Percentiles rank a stretch among this genome's conserved stretches.
phyloP scores from a whole-genome alignment of 1,140 invertebrate species.

The Pachyrhynchus sulphureomaculatus region DNA sequence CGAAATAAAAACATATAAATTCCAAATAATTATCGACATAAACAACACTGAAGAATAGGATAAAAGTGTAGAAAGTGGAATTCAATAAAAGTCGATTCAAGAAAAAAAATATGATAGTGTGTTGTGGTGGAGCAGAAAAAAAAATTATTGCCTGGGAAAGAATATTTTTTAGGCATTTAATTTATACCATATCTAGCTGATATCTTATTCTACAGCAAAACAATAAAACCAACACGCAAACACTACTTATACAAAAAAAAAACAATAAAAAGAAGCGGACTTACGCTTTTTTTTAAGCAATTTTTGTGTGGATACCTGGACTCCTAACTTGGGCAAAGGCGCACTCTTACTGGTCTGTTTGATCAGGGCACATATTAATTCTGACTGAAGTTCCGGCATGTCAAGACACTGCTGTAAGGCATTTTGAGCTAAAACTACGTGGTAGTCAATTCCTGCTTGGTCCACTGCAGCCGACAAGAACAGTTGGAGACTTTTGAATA shows the following conservation, averaged over 20 bases:
- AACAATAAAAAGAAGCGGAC: conserved; percentile 49
- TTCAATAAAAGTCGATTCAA: no score
- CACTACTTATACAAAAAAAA: conserved; percentile 2
- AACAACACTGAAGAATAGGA: no score
- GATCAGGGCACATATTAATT: conserved; percentile 86
- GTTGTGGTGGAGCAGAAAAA: no score
- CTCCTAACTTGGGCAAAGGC: conserved; percentile 80
- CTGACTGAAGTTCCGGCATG: conserved; percentile 85
- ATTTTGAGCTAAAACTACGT: conserved; percentile 92
- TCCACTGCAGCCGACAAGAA: conserved; percentile 94
- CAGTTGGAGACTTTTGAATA: conserved; percentile 93
- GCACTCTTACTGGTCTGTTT: conserved; percentile 90
- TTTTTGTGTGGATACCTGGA: conserved; percentile 74
- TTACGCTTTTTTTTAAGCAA: conserved; percentile 52
- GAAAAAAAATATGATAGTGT: no score
- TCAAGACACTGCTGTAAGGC: conserved; percentile 88
- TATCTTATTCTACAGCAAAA: background rate
- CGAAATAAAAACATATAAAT: no score
- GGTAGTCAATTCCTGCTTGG: conserved; percentile 93
- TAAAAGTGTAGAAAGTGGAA: no score
- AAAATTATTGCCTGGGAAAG: no score
- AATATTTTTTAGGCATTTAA: no score
- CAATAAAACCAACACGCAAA: background rate
- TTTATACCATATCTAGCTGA: no score
- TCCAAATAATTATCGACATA: no score